Evolutionary conservation across 2,888 invertebrate genomes (phyloP).

Genomic region (Parnassius apollo): DNA sequence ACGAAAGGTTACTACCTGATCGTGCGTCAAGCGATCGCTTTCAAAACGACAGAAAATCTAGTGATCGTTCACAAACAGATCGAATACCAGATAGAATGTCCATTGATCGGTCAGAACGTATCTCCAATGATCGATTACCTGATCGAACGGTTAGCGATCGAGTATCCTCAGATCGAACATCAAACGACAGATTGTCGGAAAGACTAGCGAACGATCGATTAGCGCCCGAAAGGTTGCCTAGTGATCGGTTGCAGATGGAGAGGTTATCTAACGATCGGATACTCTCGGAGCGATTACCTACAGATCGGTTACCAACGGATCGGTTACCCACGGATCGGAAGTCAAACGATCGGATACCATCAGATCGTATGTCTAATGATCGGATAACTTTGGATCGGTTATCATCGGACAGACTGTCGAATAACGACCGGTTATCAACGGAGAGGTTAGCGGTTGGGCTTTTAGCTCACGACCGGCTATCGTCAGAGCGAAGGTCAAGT

Average conservation of each 20-base stretch:
- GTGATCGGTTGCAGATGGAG: conserved; percentile 22
- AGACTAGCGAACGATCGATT: conserved; percentile 32
- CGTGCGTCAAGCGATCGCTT: conserved; percentile 31
- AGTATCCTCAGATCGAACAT: conserved; percentile 25
- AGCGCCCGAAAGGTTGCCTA: conserved; percentile 28
- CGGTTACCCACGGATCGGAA: conserved; percentile 39
- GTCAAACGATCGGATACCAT: conserved; percentile 29
- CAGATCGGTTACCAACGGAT: conserved; percentile 37
- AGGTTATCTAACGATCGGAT: conserved; percentile 30
- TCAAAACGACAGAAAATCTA: conserved; percentile 30
- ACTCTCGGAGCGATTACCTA: conserved; percentile 26
- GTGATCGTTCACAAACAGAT: conserved; percentile 36
- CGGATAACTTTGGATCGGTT: conserved; percentile 39
- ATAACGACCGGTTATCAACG: conserved; percentile 33
- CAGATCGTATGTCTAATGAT: conserved; percentile 27
- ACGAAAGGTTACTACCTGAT: conserved; percentile 33
- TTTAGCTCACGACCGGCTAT: conserved; percentile 24
- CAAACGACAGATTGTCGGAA: conserved; percentile 32
- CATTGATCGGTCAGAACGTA: conserved; percentile 40
- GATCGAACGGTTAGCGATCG: conserved; percentile 25
- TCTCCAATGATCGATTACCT: conserved; percentile 23
- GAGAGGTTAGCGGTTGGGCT: conserved; percentile 34
- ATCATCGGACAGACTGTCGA: conserved; percentile 32
- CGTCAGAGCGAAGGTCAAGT: conserved; percentile 38
- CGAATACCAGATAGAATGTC: conserved; percentile 30